Base-by-base conservation (phyloP, 2,888 invertebrate genomes). In the Megastigmus dorsalis region DNA sequence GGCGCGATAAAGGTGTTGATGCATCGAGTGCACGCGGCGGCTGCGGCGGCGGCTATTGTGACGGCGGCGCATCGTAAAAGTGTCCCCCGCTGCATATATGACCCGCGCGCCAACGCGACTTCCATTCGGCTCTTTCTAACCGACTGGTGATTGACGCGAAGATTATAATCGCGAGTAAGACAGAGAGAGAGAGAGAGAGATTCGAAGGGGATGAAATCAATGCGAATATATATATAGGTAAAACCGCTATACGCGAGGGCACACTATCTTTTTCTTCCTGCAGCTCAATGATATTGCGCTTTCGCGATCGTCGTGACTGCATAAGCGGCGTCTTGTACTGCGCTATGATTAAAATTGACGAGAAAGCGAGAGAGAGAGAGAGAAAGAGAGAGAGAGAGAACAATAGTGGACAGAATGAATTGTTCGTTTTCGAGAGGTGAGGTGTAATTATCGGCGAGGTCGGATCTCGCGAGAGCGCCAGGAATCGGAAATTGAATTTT, bases 141-240 rank as follows among this genome's bases (percentile, higher is more conserved):
- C 33, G 15, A 36, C 45, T n/a, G 15, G 4, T 65, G n/a, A 15
- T 55, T 55, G 55, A 23, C 66, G 28, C 23, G 26, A 9, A 50
- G 38, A 50, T 68, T 59, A n/a, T n/a, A 68, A 50, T 68, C 45
- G 48, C 20, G 45, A 45, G n/a, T n/a, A n/a, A n/a, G n/a, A n/a
- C n/a, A n/a, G n/a, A n/a, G n/a, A n/a, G n/a, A n/a, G n/a, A n/a
- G n/a, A n/a, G n/a, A n/a, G n/a, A n/a, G n/a, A n/a, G n/a, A n/a
- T n/a, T 66, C 30, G 54, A 55, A 72, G 70, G 63, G 63, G 75
- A 75, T 69, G 75, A 68, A 57, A 71, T 57, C 23, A 63, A 54
- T 20, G 36, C 23, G 23, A 33, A 26, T n/a, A 72, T 57, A 62
- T 57, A 57, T 67, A 57, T 67, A 55, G 67, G 57, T 67, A 57